These are phyloP conservation scores for Dicaeum eximium DNA, from an alignment of 2,113 vertebrate genomes.

Conservation along the genomic window DNA sequence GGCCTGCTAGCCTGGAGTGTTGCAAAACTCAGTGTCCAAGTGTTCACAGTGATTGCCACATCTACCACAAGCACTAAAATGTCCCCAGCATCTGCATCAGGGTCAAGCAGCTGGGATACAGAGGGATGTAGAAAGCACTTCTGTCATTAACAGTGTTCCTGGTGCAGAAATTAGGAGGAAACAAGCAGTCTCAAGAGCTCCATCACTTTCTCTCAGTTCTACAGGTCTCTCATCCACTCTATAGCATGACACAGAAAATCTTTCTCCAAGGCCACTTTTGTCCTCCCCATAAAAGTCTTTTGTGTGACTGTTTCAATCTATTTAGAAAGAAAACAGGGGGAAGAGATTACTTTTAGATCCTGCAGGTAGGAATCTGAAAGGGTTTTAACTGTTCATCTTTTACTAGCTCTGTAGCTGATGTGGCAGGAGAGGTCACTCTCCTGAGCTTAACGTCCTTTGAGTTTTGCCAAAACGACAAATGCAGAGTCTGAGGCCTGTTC, in stretches of 20 bases:
- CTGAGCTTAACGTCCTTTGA: background rate
- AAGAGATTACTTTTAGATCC: background rate
- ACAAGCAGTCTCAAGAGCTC: rapidly evolving
- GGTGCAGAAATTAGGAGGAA: background rate
- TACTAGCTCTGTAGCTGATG: background rate
- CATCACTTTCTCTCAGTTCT: background rate
- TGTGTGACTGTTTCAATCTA: background rate
- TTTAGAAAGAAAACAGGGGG: background rate
- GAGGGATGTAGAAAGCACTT: background rate
- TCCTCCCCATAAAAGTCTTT: background rate
- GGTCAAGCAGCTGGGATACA: background rate
- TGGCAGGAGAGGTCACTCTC: background rate
- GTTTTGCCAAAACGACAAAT: background rate
- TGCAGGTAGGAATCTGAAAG: background rate
- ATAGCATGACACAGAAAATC: background rate
- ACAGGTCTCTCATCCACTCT: background rate
- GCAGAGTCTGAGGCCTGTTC: background rate
- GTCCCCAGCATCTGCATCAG: background rate
- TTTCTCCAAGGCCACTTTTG: background rate
- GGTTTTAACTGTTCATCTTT: background rate
- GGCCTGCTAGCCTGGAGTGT: background rate
- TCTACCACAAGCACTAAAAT: background rate
- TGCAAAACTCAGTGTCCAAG: background rate
- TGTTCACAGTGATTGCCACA: background rate
- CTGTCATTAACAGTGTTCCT: background rate